phyloP scores from a whole-genome alignment of 2,113 vertebrate genomes.

The Larimichthys crocea region DNA sequence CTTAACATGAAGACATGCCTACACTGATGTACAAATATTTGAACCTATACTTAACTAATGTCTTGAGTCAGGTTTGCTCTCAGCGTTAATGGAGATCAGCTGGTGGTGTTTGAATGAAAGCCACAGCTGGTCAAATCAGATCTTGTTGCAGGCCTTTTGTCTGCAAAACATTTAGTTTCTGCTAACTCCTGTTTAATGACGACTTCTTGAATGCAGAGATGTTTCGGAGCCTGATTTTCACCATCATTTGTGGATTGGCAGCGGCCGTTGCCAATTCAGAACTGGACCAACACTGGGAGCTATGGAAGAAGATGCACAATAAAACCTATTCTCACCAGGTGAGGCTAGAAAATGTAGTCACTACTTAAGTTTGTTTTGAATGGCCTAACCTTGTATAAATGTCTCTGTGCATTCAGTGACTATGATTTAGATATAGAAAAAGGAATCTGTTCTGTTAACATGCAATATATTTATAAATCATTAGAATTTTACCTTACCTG shows the following conservation, averaged over 20 bases:
- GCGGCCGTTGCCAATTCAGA: constrained; percentile 1
- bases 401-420: too few species aligned
- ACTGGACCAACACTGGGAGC: constrained; percentile 81
- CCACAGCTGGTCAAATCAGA: background rate
- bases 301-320: constrained; percentile 82
- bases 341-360: background rate
- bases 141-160: too few species aligned
- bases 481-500: background rate
- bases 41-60: background rate
- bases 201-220: constrained; percentile 29
- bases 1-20: background rate
- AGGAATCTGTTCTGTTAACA: too few species aligned
- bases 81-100: constrained; percentile 24
- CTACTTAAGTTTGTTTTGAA: background rate
- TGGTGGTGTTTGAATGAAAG: background rate
- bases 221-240: constrained; percentile 57
- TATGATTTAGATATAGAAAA: too few species aligned
- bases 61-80: background rate
- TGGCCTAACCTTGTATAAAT: background rate
- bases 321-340: constrained; percentile 77
- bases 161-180: background rate
- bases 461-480: background rate
- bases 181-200: background rate
- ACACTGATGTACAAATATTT: background rate
- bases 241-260: constrained; percentile 34